phyloP scores from a whole-genome alignment of 37 sponge, comb jelly and placozoan species.

The Theonella swinhoei region DNA sequence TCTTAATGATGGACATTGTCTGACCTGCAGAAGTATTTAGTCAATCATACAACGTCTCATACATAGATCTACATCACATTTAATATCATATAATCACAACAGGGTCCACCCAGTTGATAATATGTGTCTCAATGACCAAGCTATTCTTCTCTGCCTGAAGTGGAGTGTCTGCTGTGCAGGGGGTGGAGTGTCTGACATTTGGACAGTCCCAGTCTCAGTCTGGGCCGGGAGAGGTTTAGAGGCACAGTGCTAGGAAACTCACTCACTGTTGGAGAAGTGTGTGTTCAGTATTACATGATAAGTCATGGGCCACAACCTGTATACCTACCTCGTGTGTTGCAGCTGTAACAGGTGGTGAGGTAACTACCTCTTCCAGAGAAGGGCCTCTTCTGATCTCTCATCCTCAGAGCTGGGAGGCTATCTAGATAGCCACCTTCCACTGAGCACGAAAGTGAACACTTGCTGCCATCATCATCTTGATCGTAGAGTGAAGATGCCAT shows the following conservation, averaged over 20 bases:
- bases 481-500: no score
- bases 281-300: no score
- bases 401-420: no score
- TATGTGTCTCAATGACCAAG: not conserved
- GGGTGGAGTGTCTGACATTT: constrained; percentile 32
- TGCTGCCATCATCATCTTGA: no score
- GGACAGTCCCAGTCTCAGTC: constrained; percentile 77
- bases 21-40: constrained; percentile 48
- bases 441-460: no score
- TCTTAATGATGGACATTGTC: constrained; percentile 49
- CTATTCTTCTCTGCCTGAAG: not conserved
- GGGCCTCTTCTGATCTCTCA: no score
- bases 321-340: not conserved
- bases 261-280: not conserved
- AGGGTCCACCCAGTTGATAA: not conserved
- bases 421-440: no score
- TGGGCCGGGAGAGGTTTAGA: constrained; percentile 54
- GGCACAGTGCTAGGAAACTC: not conserved
- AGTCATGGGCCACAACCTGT: no score
- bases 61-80: not conserved
- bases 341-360: not conserved
- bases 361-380: no score
- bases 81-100: not conserved
- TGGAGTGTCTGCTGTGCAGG: constrained; percentile 12
- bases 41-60: no score